Evolutionary conservation across 2,113 vertebrate species (phyloP).

Genomic region (Xenopus tropicalis): DNA sequence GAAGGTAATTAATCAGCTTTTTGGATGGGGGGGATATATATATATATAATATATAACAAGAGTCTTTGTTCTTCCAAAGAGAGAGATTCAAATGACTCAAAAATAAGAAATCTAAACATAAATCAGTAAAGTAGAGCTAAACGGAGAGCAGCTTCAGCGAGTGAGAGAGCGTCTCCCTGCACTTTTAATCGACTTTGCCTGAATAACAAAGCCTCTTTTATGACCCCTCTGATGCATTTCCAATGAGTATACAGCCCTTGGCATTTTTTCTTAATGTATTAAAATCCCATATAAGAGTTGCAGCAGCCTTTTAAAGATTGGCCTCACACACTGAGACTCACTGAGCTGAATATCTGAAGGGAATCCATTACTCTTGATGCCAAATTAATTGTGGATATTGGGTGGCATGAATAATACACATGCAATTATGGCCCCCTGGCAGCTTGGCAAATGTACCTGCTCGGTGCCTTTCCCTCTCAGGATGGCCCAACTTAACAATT

Average conservation of each 20-base stretch:
- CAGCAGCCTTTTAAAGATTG: slow-evolving; percentile 41
- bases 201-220: slow-evolving; percentile 42
- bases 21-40: too few species aligned
- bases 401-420: slow-evolving; percentile 33
- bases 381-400: slow-evolving; percentile 42
- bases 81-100: slow-evolving; percentile 30
- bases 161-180: slow-evolving; percentile 33
- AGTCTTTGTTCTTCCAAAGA: slow-evolving; percentile 8
- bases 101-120: slow-evolving; percentile 22
- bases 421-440: slow-evolving; percentile 35
- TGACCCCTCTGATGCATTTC: slow-evolving; percentile 41
- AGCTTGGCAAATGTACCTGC: slow-evolving; percentile 22
- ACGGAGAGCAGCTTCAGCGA: slow-evolving; percentile 35
- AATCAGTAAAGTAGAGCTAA: slow-evolving; percentile 38
- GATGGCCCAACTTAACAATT: too few species aligned
- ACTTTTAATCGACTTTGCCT: slow-evolving; percentile 45
- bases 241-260: slow-evolving; percentile 40
- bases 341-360: slow-evolving; percentile 38
- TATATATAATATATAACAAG: too few species aligned
- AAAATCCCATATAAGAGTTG: slow-evolving; percentile 35
- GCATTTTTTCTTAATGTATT: slow-evolving; percentile 42
- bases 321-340: slow-evolving; percentile 40
- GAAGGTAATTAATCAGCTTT: too few species aligned
- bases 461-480: slow-evolving; percentile 11
- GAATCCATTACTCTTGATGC: slow-evolving; percentile 41